Evolutionary conservation across 53 echinoderm and acorn worm genomes (phyloP).

Genomic region (Holothuria scabra): DNA sequence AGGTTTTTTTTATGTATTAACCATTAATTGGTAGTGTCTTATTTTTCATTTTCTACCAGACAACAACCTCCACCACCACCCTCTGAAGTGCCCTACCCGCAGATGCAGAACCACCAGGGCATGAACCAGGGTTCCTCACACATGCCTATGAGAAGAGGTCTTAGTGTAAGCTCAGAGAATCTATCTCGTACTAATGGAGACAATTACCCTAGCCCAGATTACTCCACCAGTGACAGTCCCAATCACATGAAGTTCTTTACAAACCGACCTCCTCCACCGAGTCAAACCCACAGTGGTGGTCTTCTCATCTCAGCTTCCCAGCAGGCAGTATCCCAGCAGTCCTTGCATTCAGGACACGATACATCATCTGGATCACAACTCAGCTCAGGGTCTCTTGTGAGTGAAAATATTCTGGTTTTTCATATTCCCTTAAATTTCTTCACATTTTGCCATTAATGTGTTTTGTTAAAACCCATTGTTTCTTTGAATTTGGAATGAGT

Average conservation of each 20-base stretch:
- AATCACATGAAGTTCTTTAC: constrained; percentile 32
- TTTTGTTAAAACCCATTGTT: too few relatives aligned
- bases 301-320: constrained; percentile 37
- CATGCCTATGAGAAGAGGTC: constrained; percentile 23
- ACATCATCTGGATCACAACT: constrained; percentile 31
- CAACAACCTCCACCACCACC: constrained; percentile 14
- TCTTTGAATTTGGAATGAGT: too few relatives aligned
- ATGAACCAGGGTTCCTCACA: not conserved
- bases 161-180: constrained; percentile 40
- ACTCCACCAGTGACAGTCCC: constrained; percentile 60
- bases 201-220: constrained; percentile 88
- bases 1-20: too few relatives aligned
- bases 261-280: not conserved
- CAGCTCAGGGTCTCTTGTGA: constrained; percentile 36
- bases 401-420: not conserved
- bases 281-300: constrained; percentile 13
- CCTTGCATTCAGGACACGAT: constrained; percentile 5
- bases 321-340: constrained; percentile 4
- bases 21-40: not conserved
- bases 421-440: too few relatives aligned
- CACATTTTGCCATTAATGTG: too few relatives aligned
- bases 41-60: constrained; percentile 15
- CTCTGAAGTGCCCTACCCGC: constrained; percentile 19
- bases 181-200: constrained; percentile 36
- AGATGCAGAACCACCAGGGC: not conserved